Evolutionary conservation across 2,797 vertebrate genomes (phyloP), one percentile per base, ranked within the genome.

Genomic region (Simalia tracyae): DNA sequence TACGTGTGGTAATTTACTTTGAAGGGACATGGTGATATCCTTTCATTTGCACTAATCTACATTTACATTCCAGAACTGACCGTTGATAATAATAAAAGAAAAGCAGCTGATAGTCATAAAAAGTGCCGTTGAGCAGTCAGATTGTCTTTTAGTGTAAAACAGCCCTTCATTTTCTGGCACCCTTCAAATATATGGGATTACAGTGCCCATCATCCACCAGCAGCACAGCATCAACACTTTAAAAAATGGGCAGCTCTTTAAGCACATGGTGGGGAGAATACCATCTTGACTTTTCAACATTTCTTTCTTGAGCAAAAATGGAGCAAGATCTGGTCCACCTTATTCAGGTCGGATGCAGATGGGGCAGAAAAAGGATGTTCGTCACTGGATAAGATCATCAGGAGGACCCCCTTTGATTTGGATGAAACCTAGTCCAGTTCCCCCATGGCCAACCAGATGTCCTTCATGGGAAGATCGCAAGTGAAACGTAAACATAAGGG

Each of bases 1-100:
- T 95, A 95, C 57, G 92, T 92, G 92, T 93, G 93, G 42, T 97
- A 96, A 97, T 96, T 97, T 96, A 96, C 95, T 95, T 96, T 97
- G 96, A 92, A 97, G 94, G 93, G 0, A 86, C 92, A 92, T 93
- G 93, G 94, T 95, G 94, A 96, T 94, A 94, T 94, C 95, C 96
- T 95, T 96, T 96, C 93, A 93, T 31, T 0, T 1, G 63, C 12
- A 87, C 60, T 96, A 81, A 95, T 89, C 96, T 94, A 96, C 93
- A 94, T 97, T 97, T 95, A 97, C 89, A 57, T 66, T 86, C 60
- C 50, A 92, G 94, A 93, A 60, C 89, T 5, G 89, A 96, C 94
- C 95, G 95, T 96, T 93, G 50, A 54, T 54, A 54, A 54, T 54
- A 54, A 54, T 54, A 54, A 7, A 54, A 54, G 50, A 54, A 94